Base-by-base conservation (phyloP, 2,888 invertebrate species). In the Ornithoptera priamus region DNA sequence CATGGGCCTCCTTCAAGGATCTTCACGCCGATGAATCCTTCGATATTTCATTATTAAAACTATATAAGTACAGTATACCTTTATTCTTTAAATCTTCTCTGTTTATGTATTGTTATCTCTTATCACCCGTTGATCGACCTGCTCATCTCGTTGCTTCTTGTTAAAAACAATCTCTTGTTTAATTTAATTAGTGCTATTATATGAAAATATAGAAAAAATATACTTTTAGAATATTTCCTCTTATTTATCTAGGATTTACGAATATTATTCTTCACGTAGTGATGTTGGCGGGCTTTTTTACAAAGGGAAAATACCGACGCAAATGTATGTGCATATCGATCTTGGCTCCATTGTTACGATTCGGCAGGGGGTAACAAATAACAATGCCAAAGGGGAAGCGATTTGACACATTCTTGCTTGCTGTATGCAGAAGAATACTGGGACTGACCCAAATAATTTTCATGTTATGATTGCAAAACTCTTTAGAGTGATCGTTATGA, bases 331-430 rank as follows among this genome's bases (percentile, higher is more conserved):
- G 12, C 12, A 36, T 39, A 61, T 61, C 36, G 61, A 39, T 61
- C 20, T 67, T 2, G 17, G 39, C 50, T 66, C 60, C 15, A 66
- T 66, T 66, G 67, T 67, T 66, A 59, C 59, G 53, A 20, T 67
- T 61, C 61, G 22, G 22, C 61, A 18, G 56, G 39, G 30, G 20
- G 39, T 20, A 50, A 60, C 66, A 60, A 66, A 67, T 61, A 53
- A 67, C 67, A 67, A 61, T 61, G 53, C 39, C 53, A 22, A 18
- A 36, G 56, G 61, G 67, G 53, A 65, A 67, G 61, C 61, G 61
- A 67, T 67, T 56, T 53, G 53, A 61, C 60, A 67, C 67, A 39
- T 67, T 22, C 61, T 39, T 53, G 30, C 20, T 15, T 53, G 39
- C 60, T 18, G 53, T 30, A 50, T 46, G 50, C 66, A 61, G 53